Evolutionary conservation across 2,888 invertebrate genomes (phyloP).

Genomic region (Halocaridina rubra): DNA sequence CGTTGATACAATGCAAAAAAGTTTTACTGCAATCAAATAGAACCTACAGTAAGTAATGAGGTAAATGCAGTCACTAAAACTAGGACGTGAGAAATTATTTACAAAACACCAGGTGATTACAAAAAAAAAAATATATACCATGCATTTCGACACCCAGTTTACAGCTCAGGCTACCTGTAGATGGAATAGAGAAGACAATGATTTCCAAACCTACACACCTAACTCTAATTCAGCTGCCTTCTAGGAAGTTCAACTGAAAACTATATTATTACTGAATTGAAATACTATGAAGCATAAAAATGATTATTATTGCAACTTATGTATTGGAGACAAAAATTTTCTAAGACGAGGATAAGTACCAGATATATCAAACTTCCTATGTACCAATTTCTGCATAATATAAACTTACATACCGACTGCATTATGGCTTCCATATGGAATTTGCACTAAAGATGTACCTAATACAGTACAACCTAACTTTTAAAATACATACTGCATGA

Average conservation of each 20-base stretch:
- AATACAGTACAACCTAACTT: no score
- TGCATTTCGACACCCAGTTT: not conserved
- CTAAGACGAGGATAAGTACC: no score
- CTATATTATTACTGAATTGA: not conserved
- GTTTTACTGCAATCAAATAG: not conserved
- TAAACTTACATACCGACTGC: no score
- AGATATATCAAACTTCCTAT: no score
- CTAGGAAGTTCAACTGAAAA: not conserved
- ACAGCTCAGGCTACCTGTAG: not conserved
- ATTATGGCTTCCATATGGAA: no score
- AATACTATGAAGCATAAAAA: not conserved
- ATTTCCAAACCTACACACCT: not conserved
- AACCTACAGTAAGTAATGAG: not conserved
- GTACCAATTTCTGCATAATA: no score
- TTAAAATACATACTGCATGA: no score
- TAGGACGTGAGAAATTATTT: not conserved
- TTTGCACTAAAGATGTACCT: no score
- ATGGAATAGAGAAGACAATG: not conserved
- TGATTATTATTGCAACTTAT: no score
- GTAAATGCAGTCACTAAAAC: not conserved
- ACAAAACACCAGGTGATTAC: not conserved
- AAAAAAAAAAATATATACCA: no score
- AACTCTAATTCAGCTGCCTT: not conserved
- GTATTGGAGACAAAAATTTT: no score
- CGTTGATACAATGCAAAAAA: not conserved